Percentiles rank a stretch among this genome's conserved stretches.
Evolutionary conservation across 2,888 invertebrate genomes (phyloP).

Genomic region (Margaritifera margaritifera): DNA sequence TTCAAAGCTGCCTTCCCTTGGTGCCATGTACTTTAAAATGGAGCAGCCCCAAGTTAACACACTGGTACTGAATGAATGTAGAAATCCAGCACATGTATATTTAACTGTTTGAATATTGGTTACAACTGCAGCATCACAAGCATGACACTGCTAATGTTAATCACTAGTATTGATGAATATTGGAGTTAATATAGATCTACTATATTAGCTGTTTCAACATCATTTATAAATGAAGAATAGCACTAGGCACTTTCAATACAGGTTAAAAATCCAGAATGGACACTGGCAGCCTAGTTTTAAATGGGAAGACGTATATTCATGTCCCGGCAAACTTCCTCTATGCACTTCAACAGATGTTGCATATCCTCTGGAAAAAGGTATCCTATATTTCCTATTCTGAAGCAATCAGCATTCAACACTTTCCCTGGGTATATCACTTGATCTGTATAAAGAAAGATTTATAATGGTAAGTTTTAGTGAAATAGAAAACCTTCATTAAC

Average conservation of each 20-base stretch:
- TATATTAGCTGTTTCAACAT: no score
- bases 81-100: no score
- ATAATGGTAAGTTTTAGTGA: neutral
- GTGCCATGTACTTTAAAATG: no score
- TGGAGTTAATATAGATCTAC: no score
- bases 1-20: no score
- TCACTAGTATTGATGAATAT: no score
- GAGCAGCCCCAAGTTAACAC: no score
- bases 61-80: no score
- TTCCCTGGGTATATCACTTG: slow-evolving; percentile 75
- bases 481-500: no score
- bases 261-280: neutral
- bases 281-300: slow-evolving; percentile 1
- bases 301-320: slow-evolving; percentile 70
- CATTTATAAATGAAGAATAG: neutral
- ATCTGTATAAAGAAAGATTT: slow-evolving; percentile 59
- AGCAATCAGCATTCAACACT: slow-evolving; percentile 73
- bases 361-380: slow-evolving; percentile 73
- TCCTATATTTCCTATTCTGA: slow-evolving; percentile 75
- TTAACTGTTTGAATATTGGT: no score
- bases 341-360: slow-evolving; percentile 67
- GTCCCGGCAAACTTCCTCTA: slow-evolving; percentile 69
- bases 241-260: neutral
- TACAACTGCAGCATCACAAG: no score
- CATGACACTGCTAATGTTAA: no score